Evolutionary conservation across 1,140 invertebrate species (phyloP).

Genomic region (Medauroidea extradentata): DNA sequence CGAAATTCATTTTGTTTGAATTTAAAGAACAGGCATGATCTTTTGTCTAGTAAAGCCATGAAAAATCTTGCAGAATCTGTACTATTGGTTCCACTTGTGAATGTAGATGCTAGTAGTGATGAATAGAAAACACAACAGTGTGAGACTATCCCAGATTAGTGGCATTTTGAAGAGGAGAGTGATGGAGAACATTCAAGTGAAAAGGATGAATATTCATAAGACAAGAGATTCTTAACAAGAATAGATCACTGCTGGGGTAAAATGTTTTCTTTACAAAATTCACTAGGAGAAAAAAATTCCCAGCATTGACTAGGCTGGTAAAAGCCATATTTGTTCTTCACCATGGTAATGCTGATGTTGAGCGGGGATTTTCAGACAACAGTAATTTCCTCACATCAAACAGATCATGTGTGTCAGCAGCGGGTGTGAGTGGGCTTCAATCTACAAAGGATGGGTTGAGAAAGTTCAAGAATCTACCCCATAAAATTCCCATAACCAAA

Average conservation of each 20-base stretch:
- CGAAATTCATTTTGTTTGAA: no score
- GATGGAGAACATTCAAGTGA: conserved; percentile 16
- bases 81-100: background rate
- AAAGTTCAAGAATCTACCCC: conserved; percentile 10
- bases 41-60: background rate
- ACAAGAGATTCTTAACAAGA: conserved; percentile 2
- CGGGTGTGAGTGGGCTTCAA: conserved; percentile 13
- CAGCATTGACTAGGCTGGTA: conserved; percentile 8
- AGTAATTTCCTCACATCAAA: conserved; percentile 14
- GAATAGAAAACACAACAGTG: background rate
- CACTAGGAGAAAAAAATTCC: conserved; percentile 6
- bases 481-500: conserved; percentile 15
- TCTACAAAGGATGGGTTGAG: conserved; percentile 11
- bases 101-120: background rate
- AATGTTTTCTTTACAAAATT: conserved; percentile 13
- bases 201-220: background rate
- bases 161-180: conserved; percentile 3
- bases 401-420: conserved; percentile 12
- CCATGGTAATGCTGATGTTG: conserved; percentile 11
- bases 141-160: background rate
- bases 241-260: conserved; percentile 13
- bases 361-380: conserved; percentile 10
- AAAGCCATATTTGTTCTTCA: conserved; percentile 11
- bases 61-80: background rate
- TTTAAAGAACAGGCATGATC: no score